These are phyloP conservation scores for Hephaestus fuliginosus DNA, from an alignment of 2,797 vertebrate genomes.

Conservation along the genomic window DNA sequence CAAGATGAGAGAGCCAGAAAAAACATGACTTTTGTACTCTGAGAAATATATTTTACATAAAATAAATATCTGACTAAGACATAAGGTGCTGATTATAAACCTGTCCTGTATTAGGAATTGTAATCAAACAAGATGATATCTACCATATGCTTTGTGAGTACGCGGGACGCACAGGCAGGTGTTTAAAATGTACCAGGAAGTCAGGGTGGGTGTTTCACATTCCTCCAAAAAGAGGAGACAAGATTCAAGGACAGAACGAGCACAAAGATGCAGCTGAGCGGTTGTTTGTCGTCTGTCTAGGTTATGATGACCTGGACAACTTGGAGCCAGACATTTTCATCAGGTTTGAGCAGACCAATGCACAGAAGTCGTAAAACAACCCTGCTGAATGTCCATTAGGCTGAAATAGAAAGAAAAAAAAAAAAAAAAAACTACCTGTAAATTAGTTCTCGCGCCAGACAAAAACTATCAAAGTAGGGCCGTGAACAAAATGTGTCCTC, in stretches of 20 bases:
- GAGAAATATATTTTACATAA: background rate
- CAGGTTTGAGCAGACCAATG: background rate
- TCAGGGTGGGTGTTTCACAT: too few relatives aligned
- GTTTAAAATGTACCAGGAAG: background rate
- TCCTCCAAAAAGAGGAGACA: background rate
- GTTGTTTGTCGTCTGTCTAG: background rate
- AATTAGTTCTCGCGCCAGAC: background rate
- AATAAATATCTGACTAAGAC: background rate
- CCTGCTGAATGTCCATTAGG: too few relatives aligned
- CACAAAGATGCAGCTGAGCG: background rate
- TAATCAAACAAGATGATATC: background rate
- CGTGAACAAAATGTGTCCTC: background rate
- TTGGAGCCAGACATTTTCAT: background rate
- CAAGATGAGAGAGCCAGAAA: background rate
- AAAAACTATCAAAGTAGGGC: background rate
- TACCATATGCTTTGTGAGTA: background rate
- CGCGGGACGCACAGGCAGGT: background rate
- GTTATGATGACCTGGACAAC: slow-evolving; percentile 25
- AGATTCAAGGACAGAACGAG: slow-evolving; percentile 1
- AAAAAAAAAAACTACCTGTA: too few relatives aligned
- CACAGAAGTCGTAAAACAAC: slow-evolving; percentile 16
- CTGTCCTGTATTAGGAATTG: background rate
- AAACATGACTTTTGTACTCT: background rate
- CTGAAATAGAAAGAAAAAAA: background rate
- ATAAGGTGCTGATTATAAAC: background rate